A percentile compares a stretch with the other conserved stretches of the same genome.
These are phyloP conservation scores for Puntigrus tetrazona DNA, from an alignment of 2,113 vertebrate genomes.

Conservation along the genomic window DNA sequence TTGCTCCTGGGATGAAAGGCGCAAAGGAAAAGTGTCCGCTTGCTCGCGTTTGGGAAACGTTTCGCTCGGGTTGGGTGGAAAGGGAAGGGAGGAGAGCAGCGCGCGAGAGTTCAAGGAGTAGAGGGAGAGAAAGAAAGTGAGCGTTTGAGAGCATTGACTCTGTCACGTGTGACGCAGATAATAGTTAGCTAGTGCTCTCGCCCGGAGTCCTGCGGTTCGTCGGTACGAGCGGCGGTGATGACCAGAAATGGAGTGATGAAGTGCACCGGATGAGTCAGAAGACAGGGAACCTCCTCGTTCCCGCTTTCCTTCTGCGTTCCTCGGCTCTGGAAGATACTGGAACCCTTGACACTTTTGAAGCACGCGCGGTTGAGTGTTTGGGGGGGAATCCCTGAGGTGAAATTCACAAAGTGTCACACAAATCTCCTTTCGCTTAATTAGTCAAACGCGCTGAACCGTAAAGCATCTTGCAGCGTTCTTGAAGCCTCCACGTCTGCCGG, in stretches of 20 bases:
- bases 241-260: constrained; percentile 53
- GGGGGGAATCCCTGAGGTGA: constrained; percentile 13
- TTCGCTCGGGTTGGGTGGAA: not conserved
- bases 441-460: not conserved
- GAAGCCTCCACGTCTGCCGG: not conserved
- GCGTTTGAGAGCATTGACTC: not conserved
- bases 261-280: constrained; percentile 47
- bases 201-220: constrained; percentile 39
- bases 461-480: not conserved
- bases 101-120: not conserved
- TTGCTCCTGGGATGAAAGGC: not conserved
- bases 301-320: not conserved
- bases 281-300: constrained; percentile 38
- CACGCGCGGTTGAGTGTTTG: not conserved
- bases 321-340: not conserved
- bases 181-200: constrained; percentile 8
- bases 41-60: not conserved
- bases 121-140: not conserved
- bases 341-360: constrained; percentile 5
- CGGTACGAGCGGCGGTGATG: constrained; percentile 33
- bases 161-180: constrained; percentile 18
- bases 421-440: not conserved
- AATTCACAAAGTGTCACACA: not conserved
- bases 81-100: not conserved
- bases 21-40: not conserved